Conservation (phyloP, 2,888 invertebrate genomes). For the Trachelus stipa region DNA sequence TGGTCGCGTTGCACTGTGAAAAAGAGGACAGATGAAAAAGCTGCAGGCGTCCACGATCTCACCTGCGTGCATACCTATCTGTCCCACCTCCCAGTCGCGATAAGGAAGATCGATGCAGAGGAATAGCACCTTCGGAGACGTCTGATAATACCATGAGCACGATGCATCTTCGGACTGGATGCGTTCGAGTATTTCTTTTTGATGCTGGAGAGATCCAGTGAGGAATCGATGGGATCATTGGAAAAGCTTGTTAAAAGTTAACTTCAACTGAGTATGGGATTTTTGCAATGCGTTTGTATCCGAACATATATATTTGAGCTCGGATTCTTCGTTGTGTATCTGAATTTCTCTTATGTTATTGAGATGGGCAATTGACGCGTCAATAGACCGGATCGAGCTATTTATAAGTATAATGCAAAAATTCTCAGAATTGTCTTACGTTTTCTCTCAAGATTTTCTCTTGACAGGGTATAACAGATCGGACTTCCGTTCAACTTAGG, state of each 20-base stretch:
- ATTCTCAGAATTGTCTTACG: background rate
- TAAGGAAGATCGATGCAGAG: conserved; percentile 9
- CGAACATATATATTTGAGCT: background rate
- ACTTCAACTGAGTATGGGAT: background rate
- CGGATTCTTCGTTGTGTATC: background rate
- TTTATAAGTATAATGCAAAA: background rate
- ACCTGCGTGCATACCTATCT: conserved; percentile 12
- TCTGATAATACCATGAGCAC: background rate
- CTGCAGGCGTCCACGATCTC: conserved; percentile 16
- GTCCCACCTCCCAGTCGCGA: background rate
- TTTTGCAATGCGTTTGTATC: background rate
- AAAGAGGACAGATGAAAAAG: conserved; percentile 10
- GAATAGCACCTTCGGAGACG: background rate
- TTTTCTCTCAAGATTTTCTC: background rate
- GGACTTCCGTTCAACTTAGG: background rate
- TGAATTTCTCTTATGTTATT: background rate
- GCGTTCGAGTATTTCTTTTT: background rate
- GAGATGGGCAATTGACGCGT: background rate
- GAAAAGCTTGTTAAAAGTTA: background rate
- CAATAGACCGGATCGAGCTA: background rate
- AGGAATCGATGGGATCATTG: background rate
- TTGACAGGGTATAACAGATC: background rate
- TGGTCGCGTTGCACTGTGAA: background rate
- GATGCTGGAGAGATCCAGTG: background rate
- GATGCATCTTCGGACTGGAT: background rate